These are phyloP conservation scores for Macrophya annulata DNA, from an alignment of 2,888 invertebrate species.

Conservation along the genomic window DNA sequence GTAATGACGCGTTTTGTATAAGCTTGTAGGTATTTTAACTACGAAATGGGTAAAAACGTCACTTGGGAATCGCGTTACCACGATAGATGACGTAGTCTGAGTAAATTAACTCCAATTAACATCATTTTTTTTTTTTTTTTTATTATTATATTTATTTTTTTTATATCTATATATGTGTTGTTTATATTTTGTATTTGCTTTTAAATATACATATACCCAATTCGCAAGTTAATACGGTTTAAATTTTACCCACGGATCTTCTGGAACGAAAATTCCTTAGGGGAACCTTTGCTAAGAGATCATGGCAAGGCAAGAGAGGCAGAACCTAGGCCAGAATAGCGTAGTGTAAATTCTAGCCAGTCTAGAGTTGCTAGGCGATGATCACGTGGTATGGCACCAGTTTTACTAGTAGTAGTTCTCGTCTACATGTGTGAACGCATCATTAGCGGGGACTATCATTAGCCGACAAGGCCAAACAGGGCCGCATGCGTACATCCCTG, in stretches of 20 bases:
- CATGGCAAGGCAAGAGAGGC: neutral
- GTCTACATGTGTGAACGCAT: conserved; percentile 74
- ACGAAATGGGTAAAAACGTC: neutral
- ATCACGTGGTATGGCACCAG: conserved; percentile 63
- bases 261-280: conserved; percentile 34
- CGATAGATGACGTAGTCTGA: neutral
- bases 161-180: too few species aligned
- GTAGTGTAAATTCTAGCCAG: conserved; percentile 56
- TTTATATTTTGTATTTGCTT: neutral
- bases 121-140: neutral
- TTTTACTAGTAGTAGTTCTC: conserved; percentile 19
- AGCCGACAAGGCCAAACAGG: conserved; percentile 78
- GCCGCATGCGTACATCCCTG: conserved; percentile 63
- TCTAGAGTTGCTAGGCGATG: conserved; percentile 68
- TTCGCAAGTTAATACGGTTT: neutral
- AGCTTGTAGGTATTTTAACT: neutral
- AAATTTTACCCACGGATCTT: neutral
- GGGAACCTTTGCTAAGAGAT: neutral
- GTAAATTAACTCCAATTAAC: neutral
- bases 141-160: too few species aligned
- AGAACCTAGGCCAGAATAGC: conserved; percentile 53
- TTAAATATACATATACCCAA: neutral
- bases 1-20: neutral
- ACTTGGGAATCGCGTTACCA: conserved; percentile 31
- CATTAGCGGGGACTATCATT: conserved; percentile 79